Evolutionary conservation across 1,140 invertebrate genomes (phyloP).

Genomic region (Polypedilum pembai): DNA sequence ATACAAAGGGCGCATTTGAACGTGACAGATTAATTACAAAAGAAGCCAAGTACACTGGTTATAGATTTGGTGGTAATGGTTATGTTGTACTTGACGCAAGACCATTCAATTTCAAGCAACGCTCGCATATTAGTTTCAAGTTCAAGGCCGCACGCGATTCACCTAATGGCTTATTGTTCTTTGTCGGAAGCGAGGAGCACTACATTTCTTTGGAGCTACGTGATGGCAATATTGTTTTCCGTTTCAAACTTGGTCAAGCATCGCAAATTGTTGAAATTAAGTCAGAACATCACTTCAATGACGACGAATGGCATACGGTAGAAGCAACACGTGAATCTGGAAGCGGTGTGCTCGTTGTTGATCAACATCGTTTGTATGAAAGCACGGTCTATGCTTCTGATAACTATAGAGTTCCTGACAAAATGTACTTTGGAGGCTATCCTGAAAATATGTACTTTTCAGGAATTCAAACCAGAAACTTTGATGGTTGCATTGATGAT

Average conservation of each 20-base stretch:
- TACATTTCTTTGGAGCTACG: slow-evolving; percentile 80
- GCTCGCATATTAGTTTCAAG: slow-evolving; percentile 57
- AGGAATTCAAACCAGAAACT: slow-evolving; percentile 63
- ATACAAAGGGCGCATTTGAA: slow-evolving; percentile 65
- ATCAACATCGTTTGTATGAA: slow-evolving; percentile 47
- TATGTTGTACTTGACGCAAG: slow-evolving; percentile 62
- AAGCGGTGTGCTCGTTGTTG: slow-evolving; percentile 61
- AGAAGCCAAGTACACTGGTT: slow-evolving; percentile 51
- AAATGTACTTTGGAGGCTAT: slow-evolving; percentile 86
- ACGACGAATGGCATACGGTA: slow-evolving; percentile 75
- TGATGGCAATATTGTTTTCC: slow-evolving; percentile 64
- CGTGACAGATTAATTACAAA: slow-evolving; percentile 40
- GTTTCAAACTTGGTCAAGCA: slow-evolving; percentile 58
- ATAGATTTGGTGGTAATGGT: slow-evolving; percentile 78
- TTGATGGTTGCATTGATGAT: slow-evolving; percentile 89
- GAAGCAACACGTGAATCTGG: slow-evolving; percentile 59
- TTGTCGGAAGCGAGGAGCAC: slow-evolving; percentile 63
- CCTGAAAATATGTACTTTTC: slow-evolving; percentile 57
- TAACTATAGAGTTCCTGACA: slow-evolving; percentile 51
- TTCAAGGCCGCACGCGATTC: slow-evolving; percentile 74
- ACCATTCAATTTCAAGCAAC: slow-evolving; percentile 48
- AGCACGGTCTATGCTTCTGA: slow-evolving; percentile 39
- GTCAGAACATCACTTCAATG: slow-evolving; percentile 57
- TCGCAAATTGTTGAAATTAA: slow-evolving; percentile 48
- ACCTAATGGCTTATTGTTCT: slow-evolving; percentile 78